Percentiles rank a stretch among this genome's conserved stretches.
Conservation (phyloP, 2,888 invertebrate species). For the Poecilus cupreus region DNA sequence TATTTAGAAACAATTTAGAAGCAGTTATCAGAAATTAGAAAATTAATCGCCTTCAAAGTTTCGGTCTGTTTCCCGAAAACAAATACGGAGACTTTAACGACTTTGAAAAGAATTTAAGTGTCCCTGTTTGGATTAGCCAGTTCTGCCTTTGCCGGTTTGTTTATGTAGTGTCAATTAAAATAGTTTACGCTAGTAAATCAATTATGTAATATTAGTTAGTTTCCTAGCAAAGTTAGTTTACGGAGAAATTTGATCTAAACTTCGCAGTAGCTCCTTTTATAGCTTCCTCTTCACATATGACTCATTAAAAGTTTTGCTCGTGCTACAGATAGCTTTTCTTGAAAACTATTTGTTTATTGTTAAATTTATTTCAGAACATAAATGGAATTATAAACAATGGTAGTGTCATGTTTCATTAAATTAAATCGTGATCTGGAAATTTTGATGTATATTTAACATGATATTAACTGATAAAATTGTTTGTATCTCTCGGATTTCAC, state of each 20-base stretch:
- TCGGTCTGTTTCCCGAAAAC: constrained; percentile 19
- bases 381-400: no score
- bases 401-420: no score
- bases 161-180: constrained; percentile 30
- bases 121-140: not conserved
- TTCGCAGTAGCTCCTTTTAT: not conserved
- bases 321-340: not conserved
- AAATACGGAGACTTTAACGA: constrained; percentile 15
- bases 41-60: not conserved
- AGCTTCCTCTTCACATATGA: constrained; percentile 1
- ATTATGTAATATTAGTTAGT: constrained; percentile 25
- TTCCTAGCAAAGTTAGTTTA: not conserved
- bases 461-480: no score
- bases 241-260: constrained; percentile 8
- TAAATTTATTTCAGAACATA: no score
- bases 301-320: constrained; percentile 7
- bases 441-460: no score
- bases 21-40: not conserved
- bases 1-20: not conserved
- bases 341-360: no score
- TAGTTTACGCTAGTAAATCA: constrained; percentile 18
- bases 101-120: constrained; percentile 9
- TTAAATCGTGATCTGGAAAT: no score
- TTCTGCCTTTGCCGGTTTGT: not conserved
- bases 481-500: no score